A percentile compares a stretch with the other conserved stretches of the same genome.
phyloP scores from a whole-genome alignment of 2,113 vertebrate genomes.

The Cryptomyrus ogoouensis region DNA sequence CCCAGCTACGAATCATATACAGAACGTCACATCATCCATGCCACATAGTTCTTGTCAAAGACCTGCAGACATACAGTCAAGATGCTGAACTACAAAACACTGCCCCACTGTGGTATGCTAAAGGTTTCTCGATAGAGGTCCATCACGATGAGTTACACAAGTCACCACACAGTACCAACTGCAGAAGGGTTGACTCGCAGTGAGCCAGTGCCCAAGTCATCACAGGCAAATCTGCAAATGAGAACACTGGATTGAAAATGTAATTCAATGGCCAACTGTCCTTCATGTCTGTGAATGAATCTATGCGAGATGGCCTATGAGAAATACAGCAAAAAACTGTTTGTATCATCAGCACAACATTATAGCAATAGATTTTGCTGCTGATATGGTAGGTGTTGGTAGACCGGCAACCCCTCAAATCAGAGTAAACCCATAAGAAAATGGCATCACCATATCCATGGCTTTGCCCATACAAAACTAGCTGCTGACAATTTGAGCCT shows the following conservation, averaged over 20 bases:
- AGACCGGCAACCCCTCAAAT: not conserved
- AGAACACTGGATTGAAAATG: not conserved
- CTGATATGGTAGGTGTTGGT: not conserved
- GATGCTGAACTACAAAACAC: not conserved
- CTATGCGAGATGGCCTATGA: not conserved
- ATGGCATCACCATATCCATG: not conserved
- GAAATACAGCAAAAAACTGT: not conserved
- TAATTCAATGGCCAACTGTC: not conserved
- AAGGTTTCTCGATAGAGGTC: not conserved
- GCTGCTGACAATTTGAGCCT: not conserved
- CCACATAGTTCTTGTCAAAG: not conserved
- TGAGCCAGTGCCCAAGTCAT: not conserved
- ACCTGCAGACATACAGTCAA: not conserved
- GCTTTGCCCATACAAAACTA: not conserved
- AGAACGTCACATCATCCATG: not conserved
- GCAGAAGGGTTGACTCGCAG: not conserved
- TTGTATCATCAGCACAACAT: not conserved
- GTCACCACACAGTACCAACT: not conserved
- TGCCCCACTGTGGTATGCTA: not conserved
- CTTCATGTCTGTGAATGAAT: not conserved
- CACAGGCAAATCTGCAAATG: not conserved
- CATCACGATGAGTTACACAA: not conserved
- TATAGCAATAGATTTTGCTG: not conserved
- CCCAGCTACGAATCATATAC: not conserved
- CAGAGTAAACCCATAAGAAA: not conserved